Evolutionary conservation across 2,797 vertebrate genomes (phyloP).

Genomic region (Urosaurus nigricauda): DNA sequence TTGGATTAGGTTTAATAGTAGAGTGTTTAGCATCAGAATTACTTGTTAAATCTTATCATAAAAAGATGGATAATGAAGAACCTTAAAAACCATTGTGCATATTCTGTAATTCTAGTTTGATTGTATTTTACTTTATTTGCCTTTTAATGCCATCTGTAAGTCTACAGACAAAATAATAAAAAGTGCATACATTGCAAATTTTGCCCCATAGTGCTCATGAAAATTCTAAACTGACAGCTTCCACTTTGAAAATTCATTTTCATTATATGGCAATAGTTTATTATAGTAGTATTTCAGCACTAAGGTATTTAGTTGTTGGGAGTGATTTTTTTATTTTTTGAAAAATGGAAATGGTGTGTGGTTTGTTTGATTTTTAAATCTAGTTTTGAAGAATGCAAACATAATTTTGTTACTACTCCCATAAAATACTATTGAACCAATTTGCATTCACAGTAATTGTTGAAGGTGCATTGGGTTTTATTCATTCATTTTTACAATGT

Average conservation of each 20-base stretch:
- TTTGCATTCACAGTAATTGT: background rate
- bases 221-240: conserved; percentile 53
- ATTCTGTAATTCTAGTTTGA: conserved; percentile 7
- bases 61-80: conserved; percentile 9
- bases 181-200: conserved; percentile 40
- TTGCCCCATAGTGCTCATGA: conserved; percentile 51
- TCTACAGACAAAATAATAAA: conserved; percentile 43
- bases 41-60: background rate
- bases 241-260: conserved; percentile 55
- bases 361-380: background rate
- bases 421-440: conserved; percentile 8
- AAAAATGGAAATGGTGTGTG: conserved; percentile 28
- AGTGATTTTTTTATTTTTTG: conserved; percentile 32
- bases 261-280: conserved; percentile 48
- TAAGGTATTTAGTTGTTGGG: conserved; percentile 6
- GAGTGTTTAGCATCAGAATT: conserved; percentile 1
- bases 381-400: conserved; percentile 9
- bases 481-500: conserved; percentile 24
- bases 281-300: conserved; percentile 46
- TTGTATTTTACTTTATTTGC: conserved; percentile 27
- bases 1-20: conserved; percentile 11
- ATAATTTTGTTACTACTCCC: background rate
- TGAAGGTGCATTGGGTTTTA: background rate
- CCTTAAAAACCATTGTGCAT: background rate
- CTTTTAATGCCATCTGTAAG: conserved; percentile 43